Evolutionary conservation across 2,797 vertebrate species (phyloP).

Genomic region (Rhabdomys pumilio): DNA sequence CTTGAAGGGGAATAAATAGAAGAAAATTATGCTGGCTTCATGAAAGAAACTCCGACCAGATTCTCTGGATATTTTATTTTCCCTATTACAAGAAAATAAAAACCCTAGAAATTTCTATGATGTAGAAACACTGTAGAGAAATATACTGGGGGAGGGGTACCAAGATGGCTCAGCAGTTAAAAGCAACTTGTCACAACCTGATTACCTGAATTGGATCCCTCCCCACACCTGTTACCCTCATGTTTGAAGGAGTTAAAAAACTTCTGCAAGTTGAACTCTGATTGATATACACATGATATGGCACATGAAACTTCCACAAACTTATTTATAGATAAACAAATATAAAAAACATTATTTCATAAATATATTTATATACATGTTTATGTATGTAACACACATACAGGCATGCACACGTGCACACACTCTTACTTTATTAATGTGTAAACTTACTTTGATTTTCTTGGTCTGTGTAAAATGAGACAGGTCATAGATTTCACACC

Average conservation of each 20-base stretch:
- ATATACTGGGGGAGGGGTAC: neutral
- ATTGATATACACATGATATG: neutral
- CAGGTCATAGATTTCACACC: neutral
- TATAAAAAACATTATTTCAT: neutral
- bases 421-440: neutral
- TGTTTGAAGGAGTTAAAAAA: neutral
- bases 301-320: neutral
- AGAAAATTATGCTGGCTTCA: neutral
- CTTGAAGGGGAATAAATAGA: neutral
- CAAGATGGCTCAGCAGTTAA: neutral
- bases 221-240: no score
- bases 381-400: neutral
- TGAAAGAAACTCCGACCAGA: neutral
- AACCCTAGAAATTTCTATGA: neutral
- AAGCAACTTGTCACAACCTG: neutral
- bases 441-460: neutral
- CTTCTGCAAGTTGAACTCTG: neutral
- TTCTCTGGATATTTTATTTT: neutral
- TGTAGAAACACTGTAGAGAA: neutral
- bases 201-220: neutral
- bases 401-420: neutral
- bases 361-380: neutral
- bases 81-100: neutral
- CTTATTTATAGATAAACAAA: no score
- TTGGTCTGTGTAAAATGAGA: neutral